A percentile compares a stretch with the other conserved stretches of the same genome.
Conservation (phyloP, 2,888 invertebrate genomes). For the Acleris literana region DNA sequence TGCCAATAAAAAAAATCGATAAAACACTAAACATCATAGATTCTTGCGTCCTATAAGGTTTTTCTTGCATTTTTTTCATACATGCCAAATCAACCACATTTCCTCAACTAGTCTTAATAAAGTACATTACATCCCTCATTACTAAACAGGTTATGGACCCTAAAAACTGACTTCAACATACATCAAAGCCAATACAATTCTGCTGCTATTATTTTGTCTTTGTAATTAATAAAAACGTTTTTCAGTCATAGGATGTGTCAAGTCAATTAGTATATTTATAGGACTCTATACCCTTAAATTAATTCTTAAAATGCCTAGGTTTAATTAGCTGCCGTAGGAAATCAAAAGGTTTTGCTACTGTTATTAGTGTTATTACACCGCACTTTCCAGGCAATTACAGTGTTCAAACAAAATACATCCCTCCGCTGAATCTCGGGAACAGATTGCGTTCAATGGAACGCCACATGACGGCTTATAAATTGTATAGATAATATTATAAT, state of each 20-base stretch:
- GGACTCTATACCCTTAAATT: background rate
- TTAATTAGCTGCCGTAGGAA: background rate
- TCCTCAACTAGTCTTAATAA: too few relatives aligned
- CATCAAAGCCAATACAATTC: slow-evolving; percentile 2
- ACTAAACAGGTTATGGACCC: too few relatives aligned
- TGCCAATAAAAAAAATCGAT: too few relatives aligned
- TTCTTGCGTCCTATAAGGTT: too few relatives aligned
- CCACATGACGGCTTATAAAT: slow-evolving; percentile 25
- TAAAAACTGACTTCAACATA: too few relatives aligned
- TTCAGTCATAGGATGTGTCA: background rate
- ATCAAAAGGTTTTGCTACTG: slow-evolving; percentile 19
- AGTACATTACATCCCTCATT: too few relatives aligned
- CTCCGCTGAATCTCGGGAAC: slow-evolving; percentile 11
- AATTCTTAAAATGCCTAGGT: background rate
- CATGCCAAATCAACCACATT: too few relatives aligned
- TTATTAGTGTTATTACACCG: slow-evolving; percentile 18
- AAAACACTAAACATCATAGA: too few relatives aligned
- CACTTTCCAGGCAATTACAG: slow-evolving; percentile 23
- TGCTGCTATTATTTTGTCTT: background rate
- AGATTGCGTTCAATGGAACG: slow-evolving; percentile 22
- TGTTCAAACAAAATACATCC: slow-evolving; percentile 23
- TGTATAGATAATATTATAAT: background rate
- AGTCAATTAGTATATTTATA: background rate
- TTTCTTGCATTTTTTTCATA: too few relatives aligned
- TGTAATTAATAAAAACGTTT: slow-evolving; percentile 10